A percentile compares a stretch with the other conserved stretches of the same genome.
These are phyloP conservation scores for Microcaecilia unicolor DNA, from an alignment of 2,797 vertebrate genomes.

Conservation along the genomic window DNA sequence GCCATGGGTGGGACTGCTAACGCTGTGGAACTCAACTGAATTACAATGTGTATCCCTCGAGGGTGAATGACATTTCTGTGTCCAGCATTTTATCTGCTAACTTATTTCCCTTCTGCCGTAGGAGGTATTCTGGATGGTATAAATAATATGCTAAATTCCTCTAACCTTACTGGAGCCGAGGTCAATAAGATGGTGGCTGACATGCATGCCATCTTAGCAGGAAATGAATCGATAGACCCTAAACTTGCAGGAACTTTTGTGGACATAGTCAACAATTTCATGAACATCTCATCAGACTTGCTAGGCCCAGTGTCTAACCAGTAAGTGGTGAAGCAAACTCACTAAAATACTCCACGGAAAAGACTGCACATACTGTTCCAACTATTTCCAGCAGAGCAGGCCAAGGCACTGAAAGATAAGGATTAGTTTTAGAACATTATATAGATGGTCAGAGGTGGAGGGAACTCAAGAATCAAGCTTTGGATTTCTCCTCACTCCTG, in stretches of 20 bases:
- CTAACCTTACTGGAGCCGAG: slow-evolving; percentile 13
- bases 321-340: slow-evolving; percentile 38
- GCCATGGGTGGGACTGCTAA: too few species aligned
- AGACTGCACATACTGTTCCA: too few species aligned
- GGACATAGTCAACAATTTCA: slow-evolving; percentile 59
- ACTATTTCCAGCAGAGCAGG: too few species aligned
- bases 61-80: too few species aligned
- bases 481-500: too few species aligned
- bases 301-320: slow-evolving; percentile 63
- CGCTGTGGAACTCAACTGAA: slow-evolving; percentile 8
- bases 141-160: background rate
- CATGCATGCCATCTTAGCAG: slow-evolving; percentile 47
- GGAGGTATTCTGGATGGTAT: slow-evolving; percentile 15
- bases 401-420: too few species aligned
- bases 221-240: slow-evolving; percentile 40
- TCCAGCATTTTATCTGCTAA: background rate
- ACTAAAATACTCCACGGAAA: too few species aligned
- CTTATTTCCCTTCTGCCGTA: slow-evolving; percentile 21
- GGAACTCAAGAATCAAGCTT: too few species aligned
- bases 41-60: slow-evolving; percentile 4
- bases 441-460: too few species aligned
- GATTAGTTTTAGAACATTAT: too few species aligned
- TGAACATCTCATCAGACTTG: slow-evolving; percentile 40
- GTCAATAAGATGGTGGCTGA: slow-evolving; percentile 45
- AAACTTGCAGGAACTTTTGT: slow-evolving; percentile 49